Evolutionary conservation across 1,140 invertebrate genomes (phyloP).

Genomic region (Berghia stephanieae): DNA sequence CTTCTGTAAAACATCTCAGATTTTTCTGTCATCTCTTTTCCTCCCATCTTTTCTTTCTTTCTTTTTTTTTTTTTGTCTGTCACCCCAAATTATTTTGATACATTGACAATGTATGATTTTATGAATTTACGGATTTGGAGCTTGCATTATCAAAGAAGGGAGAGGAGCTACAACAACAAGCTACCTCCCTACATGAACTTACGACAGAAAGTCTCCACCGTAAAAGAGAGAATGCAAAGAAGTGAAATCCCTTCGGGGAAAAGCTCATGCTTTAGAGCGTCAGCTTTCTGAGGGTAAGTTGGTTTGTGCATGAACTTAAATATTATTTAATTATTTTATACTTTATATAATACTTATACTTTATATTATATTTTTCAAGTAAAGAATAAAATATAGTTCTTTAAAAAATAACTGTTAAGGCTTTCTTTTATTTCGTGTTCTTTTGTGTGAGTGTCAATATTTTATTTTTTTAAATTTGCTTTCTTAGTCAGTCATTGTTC

Average conservation of each 20-base stretch:
- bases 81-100: too few species aligned
- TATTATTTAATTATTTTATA: not conserved
- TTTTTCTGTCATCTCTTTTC: not conserved
- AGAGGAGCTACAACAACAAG: slow-evolving; percentile 55
- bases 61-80: too few species aligned
- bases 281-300: slow-evolving; percentile 37
- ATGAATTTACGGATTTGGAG: slow-evolving; percentile 23
- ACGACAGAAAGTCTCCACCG: slow-evolving; percentile 57
- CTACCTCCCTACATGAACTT: slow-evolving; percentile 48
- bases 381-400: not conserved
- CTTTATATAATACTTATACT: not conserved
- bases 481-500: not conserved
- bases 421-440: not conserved
- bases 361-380: not conserved
- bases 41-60: too few species aligned
- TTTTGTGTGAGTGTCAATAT: not conserved
- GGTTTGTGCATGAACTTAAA: not conserved
- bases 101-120: too few species aligned
- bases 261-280: slow-evolving; percentile 40
- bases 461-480: not conserved
- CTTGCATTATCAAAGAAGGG: not conserved
- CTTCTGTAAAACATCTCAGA: not conserved
- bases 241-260: slow-evolving; percentile 39
- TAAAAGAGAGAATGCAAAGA: slow-evolving; percentile 60
- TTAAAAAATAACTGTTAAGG: not conserved